phyloP scores from a whole-genome alignment of 2,888 invertebrate genomes.

The Disparrhopalites patrizii region DNA sequence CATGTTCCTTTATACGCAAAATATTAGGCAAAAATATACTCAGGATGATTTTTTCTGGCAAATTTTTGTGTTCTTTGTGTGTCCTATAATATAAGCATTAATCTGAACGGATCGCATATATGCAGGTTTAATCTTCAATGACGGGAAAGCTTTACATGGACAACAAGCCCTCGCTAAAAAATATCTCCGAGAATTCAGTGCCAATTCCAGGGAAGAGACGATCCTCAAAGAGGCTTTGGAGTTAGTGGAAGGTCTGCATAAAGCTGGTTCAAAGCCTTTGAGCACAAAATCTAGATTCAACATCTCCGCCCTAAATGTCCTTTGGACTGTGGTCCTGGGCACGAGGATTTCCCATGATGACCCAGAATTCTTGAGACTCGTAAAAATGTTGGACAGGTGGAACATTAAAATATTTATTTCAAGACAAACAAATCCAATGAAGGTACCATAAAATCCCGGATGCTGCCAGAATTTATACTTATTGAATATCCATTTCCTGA shows the following conservation, averaged over 20 bases:
- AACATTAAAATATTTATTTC: neutral
- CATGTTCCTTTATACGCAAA: no score
- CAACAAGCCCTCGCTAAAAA: conserved; percentile 30
- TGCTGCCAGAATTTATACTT: neutral
- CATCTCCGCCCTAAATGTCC: conserved; percentile 34
- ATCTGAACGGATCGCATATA: no score
- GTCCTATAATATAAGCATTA: no score
- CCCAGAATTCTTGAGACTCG: conserved; percentile 23
- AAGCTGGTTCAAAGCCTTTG: conserved; percentile 16
- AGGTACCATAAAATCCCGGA: neutral
- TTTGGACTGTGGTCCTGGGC: conserved; percentile 37
- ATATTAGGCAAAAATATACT: neutral
- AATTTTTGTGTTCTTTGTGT: no score
- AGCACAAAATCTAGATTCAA: conserved; percentile 36
- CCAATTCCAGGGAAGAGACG: conserved; percentile 27
- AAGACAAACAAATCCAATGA: neutral
- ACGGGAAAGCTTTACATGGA: conserved; percentile 32
- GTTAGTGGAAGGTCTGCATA: conserved; percentile 10
- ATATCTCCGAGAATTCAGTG: conserved; percentile 28
- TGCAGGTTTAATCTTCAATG: conserved; percentile 37
- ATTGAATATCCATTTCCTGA: neutral
- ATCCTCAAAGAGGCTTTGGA: conserved; percentile 28
- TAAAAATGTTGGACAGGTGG: conserved; percentile 33
- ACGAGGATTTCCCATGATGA: conserved; percentile 25
- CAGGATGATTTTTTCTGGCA: neutral